Evolutionary conservation across 2,888 invertebrate genomes (phyloP), one percentile per base, ranked within the genome.

Genomic region (Lycia hirtaria): DNA sequence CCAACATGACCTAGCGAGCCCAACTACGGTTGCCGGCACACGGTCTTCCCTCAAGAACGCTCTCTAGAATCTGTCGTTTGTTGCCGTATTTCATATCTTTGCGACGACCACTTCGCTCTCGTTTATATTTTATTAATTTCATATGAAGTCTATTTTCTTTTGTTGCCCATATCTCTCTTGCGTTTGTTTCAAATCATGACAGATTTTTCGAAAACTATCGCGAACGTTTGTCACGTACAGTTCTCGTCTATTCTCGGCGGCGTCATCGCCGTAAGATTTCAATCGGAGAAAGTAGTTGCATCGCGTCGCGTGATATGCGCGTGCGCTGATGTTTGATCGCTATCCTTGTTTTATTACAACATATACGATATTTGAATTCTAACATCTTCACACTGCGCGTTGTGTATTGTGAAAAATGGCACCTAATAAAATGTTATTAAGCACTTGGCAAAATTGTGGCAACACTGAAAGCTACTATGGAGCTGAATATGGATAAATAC

Each of bases 221-320:
- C 68, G 71, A 80, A 75, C 74, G 73, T 77, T 76, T 75, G 80
- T 83, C 86, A 81, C 81, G 81, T 83, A 76, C 73, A 65, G 71
- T 79, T 81, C 78, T 83, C 68, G 71, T 68, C 71, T 75, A 68
- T 33, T 7, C 30, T 30, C 15, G 28, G 62, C 61, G 71, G 67
- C 52, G 22, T 28, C 32, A 24, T 54, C 50, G 50, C 32, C 75
- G 73, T 73, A 69, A 78, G 78, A 76, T 83, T 85, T 79, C 83
- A 85, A 87, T 85, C 86, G 87, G 89, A 85, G 90, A 91, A 91
- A 89, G 90, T 88, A 81, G 82, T 81, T 82, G 83, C 80, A 82
- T 83, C 82, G 83, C 82, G 84, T 83, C 82, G 83, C 82, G 84
- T 85, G 84, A 73, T 78, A 72, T 69, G 81, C 84, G 81, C 83